Evolutionary conservation across 2,113 vertebrate species (phyloP), one percentile per base, ranked within the genome.

Genomic region (Poecile atricapillus): DNA sequence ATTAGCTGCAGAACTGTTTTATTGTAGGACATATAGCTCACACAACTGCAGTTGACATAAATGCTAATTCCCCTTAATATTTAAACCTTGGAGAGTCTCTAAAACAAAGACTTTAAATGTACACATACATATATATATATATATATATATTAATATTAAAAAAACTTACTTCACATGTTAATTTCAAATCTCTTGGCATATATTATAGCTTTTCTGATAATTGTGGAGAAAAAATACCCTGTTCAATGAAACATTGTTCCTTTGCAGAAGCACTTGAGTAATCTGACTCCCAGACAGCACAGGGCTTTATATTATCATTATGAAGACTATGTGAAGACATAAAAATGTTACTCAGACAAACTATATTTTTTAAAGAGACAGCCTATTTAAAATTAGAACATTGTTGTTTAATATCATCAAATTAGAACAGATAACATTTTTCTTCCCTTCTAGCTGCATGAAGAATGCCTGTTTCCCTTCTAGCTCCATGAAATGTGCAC

Each of bases 381-480:
- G 24, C 30, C 60, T 89, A 91, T 95, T 94, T 97, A 93, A 92
- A 91, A 91, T 71, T 49, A 73, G 53, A 89, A 35, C 55, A 79
- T 95, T 93, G 83, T 89, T 95, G 80, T 94, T 96, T 95, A 47
- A 89, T 94, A 76, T 9, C 33, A 53, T 59, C 77, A 89, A 68
- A 93, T 94, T 94, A 93, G 69, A 94, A 56, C 30, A 82, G 52
- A 62, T 84, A 30, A 21, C 28, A 79, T 87, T 92, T 94, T 84
- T 89, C 74, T 87, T 76, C 27, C n/a, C n/a, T 78, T 81, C 68
- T 73, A 86, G 59, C 55, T 80, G 46, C 79, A 27, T 23, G 44
- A 87, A 25, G 49, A 78, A 14, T 79, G 52, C 14, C 47, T 69
- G 3, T 53, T 59, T 82, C 19, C 28, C 15, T 87, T 22, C 43